Base-by-base conservation (phyloP, 2,888 invertebrate species). In the Pterostichus niger region DNA sequence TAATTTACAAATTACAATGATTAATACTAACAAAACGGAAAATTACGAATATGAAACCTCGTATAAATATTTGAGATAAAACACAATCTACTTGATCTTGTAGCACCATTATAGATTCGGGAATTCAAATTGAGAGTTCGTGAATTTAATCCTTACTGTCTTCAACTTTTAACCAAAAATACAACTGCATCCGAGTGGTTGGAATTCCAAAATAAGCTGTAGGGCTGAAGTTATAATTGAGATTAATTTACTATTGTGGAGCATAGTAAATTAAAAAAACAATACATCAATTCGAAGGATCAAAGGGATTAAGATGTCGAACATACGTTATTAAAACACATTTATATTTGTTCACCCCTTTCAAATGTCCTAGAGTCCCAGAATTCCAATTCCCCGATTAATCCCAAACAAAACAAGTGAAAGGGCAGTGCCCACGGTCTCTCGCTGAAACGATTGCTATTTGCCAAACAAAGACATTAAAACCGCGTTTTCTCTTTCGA, bases 391-490 rank as follows among this genome's bases (percentile, higher is more conserved):
- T 44, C 15, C 40, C 71, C 71, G 17, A 71, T 46, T 71, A 17
- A 44, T 6, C 71, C 52, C 75, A 24, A 59, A 59, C 10, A 44
- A 17, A 40, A 71, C 68, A 52, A 75, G 24, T 2, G 44, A 13
- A 17, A 59, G 13, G 6, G 59, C 6, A 5, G 0, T 7, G 31
- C 59, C 13, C 24, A 6, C n/a, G 7, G 9, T 33, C 10, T 10
- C n/a, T 44, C 44, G 40, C 33, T 13, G 68, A 40, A 71, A 71
- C 68, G 17, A 44, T 49, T 75, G 52, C 52, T 49, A 54, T 40
- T 54, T 40, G 35, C 15, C 56, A 54, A 77, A 56, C 77, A 77
- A 40, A 77, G 54, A 54, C 56, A 77, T 77, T 56, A 77, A 56
- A 77, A 54, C 15, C 15, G 15, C 33, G 54, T 75, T 75, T 40